phyloP scores from a whole-genome alignment of 2,888 invertebrate genomes.

The Cerastoderma edule region DNA sequence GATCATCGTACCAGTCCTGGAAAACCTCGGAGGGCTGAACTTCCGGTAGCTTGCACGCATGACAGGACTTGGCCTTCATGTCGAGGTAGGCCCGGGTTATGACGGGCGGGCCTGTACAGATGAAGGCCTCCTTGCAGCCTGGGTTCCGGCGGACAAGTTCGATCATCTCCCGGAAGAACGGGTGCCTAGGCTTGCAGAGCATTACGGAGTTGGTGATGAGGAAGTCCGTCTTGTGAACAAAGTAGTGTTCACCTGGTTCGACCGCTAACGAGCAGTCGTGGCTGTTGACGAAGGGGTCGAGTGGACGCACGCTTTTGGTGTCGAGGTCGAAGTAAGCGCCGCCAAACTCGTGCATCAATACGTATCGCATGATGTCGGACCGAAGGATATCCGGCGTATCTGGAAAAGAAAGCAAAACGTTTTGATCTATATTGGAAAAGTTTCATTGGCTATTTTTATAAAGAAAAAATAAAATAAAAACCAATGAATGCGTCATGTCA shows the following conservation, averaged over 20 bases:
- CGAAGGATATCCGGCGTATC: constrained; percentile 10
- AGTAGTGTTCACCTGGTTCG: constrained; percentile 20
- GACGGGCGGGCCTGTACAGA: constrained; percentile 18
- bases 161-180: constrained; percentile 11
- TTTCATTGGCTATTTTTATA: too few relatives aligned
- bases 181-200: constrained; percentile 3
- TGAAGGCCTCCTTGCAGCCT: constrained; percentile 16
- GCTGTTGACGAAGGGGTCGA: constrained; percentile 10
- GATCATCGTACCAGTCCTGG: constrained; percentile 19
- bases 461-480: too few relatives aligned
- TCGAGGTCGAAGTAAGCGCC: constrained; percentile 23
- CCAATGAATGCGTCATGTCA: too few relatives aligned
- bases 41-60: constrained; percentile 14
- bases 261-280: constrained; percentile 8
- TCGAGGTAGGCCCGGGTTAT: constrained; percentile 13
- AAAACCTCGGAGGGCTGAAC: constrained; percentile 16
- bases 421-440: too few relatives aligned
- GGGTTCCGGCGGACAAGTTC: constrained; percentile 18
- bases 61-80: constrained; percentile 17
- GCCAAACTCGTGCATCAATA: constrained; percentile 18
- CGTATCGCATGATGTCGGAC: constrained; percentile 17
- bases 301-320: constrained; percentile 8
- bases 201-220: constrained; percentile 14
- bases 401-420: too few relatives aligned
- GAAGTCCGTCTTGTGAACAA: constrained; percentile 12